These are phyloP conservation scores for Rhingia campestris DNA, from an alignment of 2,888 invertebrate species.

Conservation along the genomic window DNA sequence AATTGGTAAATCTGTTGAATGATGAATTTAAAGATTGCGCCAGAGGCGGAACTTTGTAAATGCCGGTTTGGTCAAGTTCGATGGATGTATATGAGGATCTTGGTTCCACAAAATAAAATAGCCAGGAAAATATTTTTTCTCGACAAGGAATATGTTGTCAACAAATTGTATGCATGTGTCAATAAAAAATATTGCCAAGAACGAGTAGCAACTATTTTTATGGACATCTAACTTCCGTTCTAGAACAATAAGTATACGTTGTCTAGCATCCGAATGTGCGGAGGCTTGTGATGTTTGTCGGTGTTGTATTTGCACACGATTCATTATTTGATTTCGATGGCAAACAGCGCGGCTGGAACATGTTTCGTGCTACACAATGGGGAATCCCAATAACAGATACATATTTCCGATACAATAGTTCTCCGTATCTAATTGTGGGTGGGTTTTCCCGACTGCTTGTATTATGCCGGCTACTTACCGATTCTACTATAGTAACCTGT, in stretches of 20 bases:
- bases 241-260: background rate
- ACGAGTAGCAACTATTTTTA: constrained; percentile 1
- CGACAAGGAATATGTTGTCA: too few species aligned
- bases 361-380: constrained; percentile 50
- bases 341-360: constrained; percentile 49
- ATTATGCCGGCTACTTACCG: constrained; percentile 17
- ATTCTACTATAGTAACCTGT: background rate
- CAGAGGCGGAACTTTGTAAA: constrained; percentile 7
- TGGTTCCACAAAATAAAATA: background rate
- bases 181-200: background rate
- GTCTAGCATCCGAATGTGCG: constrained; percentile 22
- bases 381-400: constrained; percentile 44
- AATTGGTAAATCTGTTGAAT: constrained; percentile 29
- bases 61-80: background rate
- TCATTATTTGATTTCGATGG: constrained; percentile 58
- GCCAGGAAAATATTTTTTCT: too few species aligned
- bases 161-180: too few species aligned
- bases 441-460: constrained; percentile 22
- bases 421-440: constrained; percentile 11
- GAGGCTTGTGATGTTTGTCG: constrained; percentile 44
- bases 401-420: constrained; percentile 29
- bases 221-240: constrained; percentile 48
- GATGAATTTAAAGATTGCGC: background rate
- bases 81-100: too few species aligned
- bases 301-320: constrained; percentile 60